Evolutionary conservation across 2,797 vertebrate species (phyloP).

Genomic region (Glyptemys insculpta): DNA sequence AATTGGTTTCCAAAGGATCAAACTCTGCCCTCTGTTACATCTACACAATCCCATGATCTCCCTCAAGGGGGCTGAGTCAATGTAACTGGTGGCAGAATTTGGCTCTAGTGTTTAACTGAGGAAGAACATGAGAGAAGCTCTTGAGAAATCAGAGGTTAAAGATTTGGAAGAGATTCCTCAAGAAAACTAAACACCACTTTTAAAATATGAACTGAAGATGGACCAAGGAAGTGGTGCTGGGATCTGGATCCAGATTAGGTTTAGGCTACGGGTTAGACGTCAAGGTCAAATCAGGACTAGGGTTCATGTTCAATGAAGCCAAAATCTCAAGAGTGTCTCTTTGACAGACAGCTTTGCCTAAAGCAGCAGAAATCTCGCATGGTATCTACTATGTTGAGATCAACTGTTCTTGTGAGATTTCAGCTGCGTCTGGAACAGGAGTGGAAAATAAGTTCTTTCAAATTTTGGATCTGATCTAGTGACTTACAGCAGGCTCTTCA

Average conservation of each 20-base stretch:
- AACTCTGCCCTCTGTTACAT: not conserved
- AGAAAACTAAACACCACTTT: not conserved
- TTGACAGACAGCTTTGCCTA: not conserved
- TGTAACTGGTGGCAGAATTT: not conserved
- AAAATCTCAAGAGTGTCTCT: not conserved
- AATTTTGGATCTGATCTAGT: constrained; percentile 12
- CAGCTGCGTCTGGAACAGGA: not conserved
- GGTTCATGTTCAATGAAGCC: not conserved
- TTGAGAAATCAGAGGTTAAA: not conserved
- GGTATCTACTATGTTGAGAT: fast-evolving
- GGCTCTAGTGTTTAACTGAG: not conserved
- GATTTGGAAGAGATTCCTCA: not conserved
- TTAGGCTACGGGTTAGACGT: not conserved
- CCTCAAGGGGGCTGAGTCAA: not conserved
- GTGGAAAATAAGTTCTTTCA: not conserved
- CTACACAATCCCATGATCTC: not conserved
- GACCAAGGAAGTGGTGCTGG: not conserved
- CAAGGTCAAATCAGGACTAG: not conserved
- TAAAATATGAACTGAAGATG: not conserved
- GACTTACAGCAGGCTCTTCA: not conserved
- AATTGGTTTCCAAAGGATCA: not conserved
- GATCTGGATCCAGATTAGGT: not conserved
- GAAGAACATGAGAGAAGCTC: not conserved
- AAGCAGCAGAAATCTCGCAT: not conserved
- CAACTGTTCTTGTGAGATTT: not conserved